A percentile compares a stretch with the other conserved stretches of the same genome.
Evolutionary conservation across 2,797 vertebrate species (phyloP).

Genomic region (Microtus californicus): DNA sequence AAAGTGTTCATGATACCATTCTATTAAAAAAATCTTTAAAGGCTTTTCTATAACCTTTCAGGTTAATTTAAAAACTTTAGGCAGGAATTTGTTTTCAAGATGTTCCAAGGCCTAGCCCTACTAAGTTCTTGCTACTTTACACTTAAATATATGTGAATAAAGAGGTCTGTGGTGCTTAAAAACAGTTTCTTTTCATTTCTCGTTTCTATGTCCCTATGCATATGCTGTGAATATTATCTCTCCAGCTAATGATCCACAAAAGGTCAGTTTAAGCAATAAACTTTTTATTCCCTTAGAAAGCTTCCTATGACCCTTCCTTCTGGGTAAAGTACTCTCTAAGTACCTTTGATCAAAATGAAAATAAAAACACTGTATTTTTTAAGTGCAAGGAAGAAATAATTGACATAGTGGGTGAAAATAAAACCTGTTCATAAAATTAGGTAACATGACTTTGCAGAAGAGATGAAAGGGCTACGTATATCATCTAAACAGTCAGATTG

Average conservation of each 20-base stretch:
- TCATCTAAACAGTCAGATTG: background rate
- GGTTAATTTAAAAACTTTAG: slow-evolving; percentile 47
- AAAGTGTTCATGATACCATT: slow-evolving; percentile 17
- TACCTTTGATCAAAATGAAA: background rate
- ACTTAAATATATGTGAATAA: slow-evolving; percentile 23
- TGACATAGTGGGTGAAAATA: background rate
- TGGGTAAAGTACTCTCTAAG: background rate
- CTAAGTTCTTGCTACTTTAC: background rate
- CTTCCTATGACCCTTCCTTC: background rate
- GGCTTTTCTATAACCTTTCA: slow-evolving; percentile 33
- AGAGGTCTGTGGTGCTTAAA: background rate
- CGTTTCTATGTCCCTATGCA: background rate
- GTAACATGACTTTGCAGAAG: background rate
- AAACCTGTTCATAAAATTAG: background rate
- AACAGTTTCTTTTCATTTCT: background rate
- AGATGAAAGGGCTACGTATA: background rate
- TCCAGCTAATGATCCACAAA: slow-evolving; percentile 1
- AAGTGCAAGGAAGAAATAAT: background rate
- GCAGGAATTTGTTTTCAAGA: slow-evolving; percentile 43
- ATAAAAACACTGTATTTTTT: background rate
- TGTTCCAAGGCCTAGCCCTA: background rate
- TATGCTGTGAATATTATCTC: background rate
- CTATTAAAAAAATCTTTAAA: slow-evolving; percentile 54
- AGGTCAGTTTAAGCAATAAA: background rate
- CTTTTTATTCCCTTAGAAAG: background rate